phyloP scores from a whole-genome alignment of 2,113 vertebrate genomes.

The Alectura lathami region DNA sequence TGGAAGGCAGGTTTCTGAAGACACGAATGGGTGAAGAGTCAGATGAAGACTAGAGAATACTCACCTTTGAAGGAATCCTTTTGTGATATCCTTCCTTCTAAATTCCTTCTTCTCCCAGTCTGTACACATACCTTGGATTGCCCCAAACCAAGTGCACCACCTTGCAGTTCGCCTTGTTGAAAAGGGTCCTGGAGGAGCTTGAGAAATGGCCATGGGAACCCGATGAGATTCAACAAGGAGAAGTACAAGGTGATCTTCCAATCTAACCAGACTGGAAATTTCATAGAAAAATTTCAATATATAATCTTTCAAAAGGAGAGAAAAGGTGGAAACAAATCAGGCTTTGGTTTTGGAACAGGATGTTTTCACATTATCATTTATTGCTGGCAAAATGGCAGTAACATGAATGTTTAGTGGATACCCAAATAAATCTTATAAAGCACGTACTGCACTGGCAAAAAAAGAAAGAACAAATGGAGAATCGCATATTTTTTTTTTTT shows the following conservation, averaged over 20 bases:
- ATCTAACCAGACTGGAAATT: neutral
- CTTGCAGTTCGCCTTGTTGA: too few relatives aligned
- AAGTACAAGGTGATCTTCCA: too few relatives aligned
- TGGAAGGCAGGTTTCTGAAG: neutral
- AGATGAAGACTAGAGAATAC: neutral
- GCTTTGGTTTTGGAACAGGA: neutral
- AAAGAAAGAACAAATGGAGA: neutral
- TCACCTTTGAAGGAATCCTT: neutral
- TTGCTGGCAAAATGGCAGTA: neutral
- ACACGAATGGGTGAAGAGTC: neutral
- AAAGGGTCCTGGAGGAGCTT: too few relatives aligned
- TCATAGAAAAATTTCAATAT: neutral
- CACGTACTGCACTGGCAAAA: neutral
- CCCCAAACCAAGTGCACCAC: too few relatives aligned
- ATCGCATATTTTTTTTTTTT: neutral
- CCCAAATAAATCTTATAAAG: neutral
- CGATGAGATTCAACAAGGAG: too few relatives aligned
- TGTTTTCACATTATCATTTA: neutral
- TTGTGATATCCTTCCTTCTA: neutral
- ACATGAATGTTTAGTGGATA: neutral
- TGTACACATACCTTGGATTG: too few relatives aligned
- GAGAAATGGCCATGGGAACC: too few relatives aligned
- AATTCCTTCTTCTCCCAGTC: neutral
- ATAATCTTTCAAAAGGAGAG: neutral
- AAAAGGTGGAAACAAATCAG: neutral